These are phyloP conservation scores for Aphidius gifuensis DNA, from an alignment of 1,140 invertebrate genomes.

Conservation along the genomic window DNA sequence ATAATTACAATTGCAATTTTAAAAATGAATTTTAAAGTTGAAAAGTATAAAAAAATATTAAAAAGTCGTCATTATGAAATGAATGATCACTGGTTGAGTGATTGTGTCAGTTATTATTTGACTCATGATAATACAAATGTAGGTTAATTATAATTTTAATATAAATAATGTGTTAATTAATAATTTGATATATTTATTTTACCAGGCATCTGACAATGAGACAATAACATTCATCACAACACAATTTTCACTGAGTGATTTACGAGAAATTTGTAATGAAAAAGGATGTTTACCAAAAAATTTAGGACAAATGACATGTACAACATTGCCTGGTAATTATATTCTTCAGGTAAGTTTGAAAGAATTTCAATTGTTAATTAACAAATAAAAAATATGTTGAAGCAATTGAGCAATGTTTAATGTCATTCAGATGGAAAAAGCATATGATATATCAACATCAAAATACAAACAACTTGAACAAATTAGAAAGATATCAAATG, in stretches of 20 bases:
- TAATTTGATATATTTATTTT: background rate
- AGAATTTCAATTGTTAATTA: no score
- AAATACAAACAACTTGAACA: constrained; percentile 31
- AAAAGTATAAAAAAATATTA: background rate
- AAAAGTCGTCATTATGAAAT: background rate
- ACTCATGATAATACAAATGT: constrained; percentile 3
- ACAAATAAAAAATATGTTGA: no score
- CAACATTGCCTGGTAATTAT: constrained; percentile 53
- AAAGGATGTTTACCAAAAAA: constrained; percentile 55
- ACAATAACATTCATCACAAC: constrained; percentile 37
- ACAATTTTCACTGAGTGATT: constrained; percentile 62
- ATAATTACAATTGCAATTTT: no score
- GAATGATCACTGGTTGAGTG: constrained; percentile 4
- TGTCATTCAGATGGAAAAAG: constrained; percentile 25
- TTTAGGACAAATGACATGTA: constrained; percentile 43
- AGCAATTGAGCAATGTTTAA: no score
- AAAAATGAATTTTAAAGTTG: background rate
- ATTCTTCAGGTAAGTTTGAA: constrained; percentile 54
- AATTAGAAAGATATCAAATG: constrained; percentile 53
- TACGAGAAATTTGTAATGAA: constrained; percentile 55
- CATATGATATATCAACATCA: constrained; percentile 29
- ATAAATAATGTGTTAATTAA: background rate
- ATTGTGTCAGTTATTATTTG: constrained; percentile 5
- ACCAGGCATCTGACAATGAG: constrained; percentile 18
- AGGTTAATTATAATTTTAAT: background rate